These are phyloP conservation scores for Callyntrura sp. DNA, from an alignment of 2,888 invertebrate genomes.

Conservation along the genomic window DNA sequence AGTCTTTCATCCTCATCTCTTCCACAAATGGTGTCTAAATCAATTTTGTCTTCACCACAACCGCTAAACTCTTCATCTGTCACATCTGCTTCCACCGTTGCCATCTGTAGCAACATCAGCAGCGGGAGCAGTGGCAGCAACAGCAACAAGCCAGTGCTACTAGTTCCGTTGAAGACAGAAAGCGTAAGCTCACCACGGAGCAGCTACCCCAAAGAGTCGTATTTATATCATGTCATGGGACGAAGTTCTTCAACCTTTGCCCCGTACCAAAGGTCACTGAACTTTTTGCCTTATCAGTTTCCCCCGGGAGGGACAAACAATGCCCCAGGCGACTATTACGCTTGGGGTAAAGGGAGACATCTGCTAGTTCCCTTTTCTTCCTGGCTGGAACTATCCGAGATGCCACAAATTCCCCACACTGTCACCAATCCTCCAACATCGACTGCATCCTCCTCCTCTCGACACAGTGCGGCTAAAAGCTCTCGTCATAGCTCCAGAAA, in stretches of 20 bases:
- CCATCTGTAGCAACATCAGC: constrained; percentile 41
- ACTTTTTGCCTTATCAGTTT: constrained; percentile 82
- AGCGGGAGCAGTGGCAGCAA: constrained; percentile 42
- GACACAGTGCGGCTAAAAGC: constrained; percentile 36
- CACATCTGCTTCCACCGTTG: constrained; percentile 56
- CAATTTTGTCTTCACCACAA: constrained; percentile 68
- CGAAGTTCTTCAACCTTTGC: constrained; percentile 84
- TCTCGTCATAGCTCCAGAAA: constrained; percentile 74
- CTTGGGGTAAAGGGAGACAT: constrained; percentile 82
- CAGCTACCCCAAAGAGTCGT: constrained; percentile 83
- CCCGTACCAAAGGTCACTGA: constrained; percentile 84
- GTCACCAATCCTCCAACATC: constrained; percentile 48
- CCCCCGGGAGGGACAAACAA: constrained; percentile 59
- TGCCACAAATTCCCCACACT: constrained; percentile 79
- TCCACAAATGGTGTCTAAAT: constrained; percentile 76
- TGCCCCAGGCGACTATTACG: constrained; percentile 76
- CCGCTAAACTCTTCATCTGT: constrained; percentile 61
- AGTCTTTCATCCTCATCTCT: constrained; percentile 75
- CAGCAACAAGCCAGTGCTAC: constrained; percentile 80
- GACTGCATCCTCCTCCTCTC: constrained; percentile 50
- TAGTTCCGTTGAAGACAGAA: constrained; percentile 83
- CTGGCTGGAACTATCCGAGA: constrained; percentile 83
- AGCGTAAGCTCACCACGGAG: constrained; percentile 82
- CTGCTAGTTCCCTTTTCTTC: constrained; percentile 83
- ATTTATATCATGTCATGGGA: constrained; percentile 83